A percentile compares a stretch with the other conserved stretches of the same genome.
phyloP scores from a whole-genome alignment of 2,888 invertebrate species.

The Melanostoma mellinum region DNA sequence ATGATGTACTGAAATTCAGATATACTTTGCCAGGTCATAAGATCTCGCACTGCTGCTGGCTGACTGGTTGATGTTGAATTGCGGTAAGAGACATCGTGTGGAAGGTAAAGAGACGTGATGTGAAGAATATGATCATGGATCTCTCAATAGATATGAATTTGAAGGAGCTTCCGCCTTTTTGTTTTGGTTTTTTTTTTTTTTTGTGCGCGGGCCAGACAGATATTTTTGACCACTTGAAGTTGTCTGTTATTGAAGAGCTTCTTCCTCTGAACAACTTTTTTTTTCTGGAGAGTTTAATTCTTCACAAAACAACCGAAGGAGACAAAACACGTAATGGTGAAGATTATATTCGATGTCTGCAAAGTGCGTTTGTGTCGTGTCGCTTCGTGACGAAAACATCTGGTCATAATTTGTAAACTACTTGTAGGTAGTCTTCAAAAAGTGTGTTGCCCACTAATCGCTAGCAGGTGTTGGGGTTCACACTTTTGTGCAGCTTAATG shows the following conservation, averaged over 20 bases:
- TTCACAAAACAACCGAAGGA: background rate
- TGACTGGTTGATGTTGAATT: background rate
- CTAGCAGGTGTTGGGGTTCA: too few relatives aligned
- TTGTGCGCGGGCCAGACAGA: slow-evolving; percentile 3
- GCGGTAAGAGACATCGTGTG: background rate
- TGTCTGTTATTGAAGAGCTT: slow-evolving; percentile 21
- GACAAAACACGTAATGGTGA: background rate
- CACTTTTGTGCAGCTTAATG: too few relatives aligned
- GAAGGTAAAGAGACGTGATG: slow-evolving; percentile 18
- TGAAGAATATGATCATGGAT: slow-evolving; percentile 54
- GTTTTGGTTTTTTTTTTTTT: background rate
- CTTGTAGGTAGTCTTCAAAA: too few relatives aligned
- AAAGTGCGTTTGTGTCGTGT: too few relatives aligned
- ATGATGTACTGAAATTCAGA: slow-evolving; percentile 28
- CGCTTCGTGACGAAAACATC: too few relatives aligned
- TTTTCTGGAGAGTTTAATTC: slow-evolving; percentile 33
- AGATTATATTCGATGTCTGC: too few relatives aligned
- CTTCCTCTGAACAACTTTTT: slow-evolving; percentile 22
- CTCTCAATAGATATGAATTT: slow-evolving; percentile 38
- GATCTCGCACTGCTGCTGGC: slow-evolving; percentile 7
- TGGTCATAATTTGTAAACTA: too few relatives aligned
- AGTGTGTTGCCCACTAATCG: too few relatives aligned
- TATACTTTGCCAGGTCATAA: slow-evolving; percentile 29
- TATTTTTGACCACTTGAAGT: slow-evolving; percentile 34
- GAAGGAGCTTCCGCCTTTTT: slow-evolving; percentile 64